phyloP scores from a whole-genome alignment of 2,113 vertebrate species.

The Tenrec ecaudatus region DNA sequence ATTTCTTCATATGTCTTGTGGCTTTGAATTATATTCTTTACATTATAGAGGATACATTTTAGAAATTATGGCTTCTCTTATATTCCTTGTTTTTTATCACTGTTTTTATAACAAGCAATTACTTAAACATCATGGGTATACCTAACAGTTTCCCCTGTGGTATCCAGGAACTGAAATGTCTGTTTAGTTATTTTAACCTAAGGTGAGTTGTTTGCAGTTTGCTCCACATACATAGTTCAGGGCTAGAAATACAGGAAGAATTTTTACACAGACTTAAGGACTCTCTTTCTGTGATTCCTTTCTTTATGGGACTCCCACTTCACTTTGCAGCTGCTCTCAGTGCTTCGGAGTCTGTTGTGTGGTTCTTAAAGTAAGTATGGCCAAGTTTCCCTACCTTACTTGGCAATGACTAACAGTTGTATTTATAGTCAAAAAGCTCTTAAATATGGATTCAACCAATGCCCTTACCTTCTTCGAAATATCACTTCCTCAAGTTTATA shows the following conservation, averaged over 20 bases:
- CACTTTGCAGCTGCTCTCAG: neutral
- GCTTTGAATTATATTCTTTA: neutral
- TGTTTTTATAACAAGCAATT: neutral
- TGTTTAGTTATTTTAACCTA: neutral
- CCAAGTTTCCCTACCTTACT: neutral
- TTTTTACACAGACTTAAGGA: neutral
- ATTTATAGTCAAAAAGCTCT: neutral
- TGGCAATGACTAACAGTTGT: neutral
- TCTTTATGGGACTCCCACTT: neutral
- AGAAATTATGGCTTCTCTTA: conserved; percentile 37
- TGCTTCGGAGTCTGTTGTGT: neutral
- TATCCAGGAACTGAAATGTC: neutral
- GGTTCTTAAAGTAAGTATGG: conserved; percentile 43
- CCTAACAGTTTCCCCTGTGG: neutral
- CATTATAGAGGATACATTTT: neutral
- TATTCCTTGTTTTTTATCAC: neutral
- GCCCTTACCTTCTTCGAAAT: conserved; percentile 13
- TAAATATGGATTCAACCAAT: neutral
- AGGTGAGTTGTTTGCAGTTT: neutral
- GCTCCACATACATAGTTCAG: neutral
- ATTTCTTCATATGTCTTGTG: neutral
- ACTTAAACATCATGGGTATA: neutral
- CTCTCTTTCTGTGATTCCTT: neutral
- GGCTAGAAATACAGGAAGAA: neutral
- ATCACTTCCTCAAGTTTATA: conserved; percentile 1